A percentile compares a stretch with the other conserved stretches of the same genome.
These are phyloP conservation scores for Lasiurus borealis DNA, from an alignment of 2,113 vertebrate species.

Conservation along the genomic window DNA sequence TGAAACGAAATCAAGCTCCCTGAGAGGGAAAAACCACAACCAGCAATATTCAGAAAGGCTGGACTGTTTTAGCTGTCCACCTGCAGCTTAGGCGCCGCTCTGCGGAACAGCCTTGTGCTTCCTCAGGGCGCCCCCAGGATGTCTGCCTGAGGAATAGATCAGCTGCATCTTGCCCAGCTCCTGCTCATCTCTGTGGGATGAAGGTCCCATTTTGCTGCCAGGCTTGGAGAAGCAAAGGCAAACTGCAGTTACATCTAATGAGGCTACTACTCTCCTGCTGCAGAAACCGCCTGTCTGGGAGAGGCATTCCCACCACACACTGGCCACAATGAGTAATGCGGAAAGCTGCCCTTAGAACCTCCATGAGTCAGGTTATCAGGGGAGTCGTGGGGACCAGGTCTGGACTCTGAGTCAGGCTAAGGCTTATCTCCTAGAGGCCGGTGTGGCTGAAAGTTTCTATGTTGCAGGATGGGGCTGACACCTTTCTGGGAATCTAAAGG, in stretches of 20 bases:
- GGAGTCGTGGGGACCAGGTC: neutral
- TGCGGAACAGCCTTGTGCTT: neutral
- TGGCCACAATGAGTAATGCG: neutral
- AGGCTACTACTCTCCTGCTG: neutral
- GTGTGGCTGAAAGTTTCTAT: neutral
- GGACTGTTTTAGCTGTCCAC: neutral
- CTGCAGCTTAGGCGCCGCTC: rapidly evolving
- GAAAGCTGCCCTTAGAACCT: neutral
- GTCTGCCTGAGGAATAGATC: neutral
- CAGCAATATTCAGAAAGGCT: neutral
- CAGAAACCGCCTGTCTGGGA: neutral
- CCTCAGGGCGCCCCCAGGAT: neutral
- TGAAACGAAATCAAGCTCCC: neutral
- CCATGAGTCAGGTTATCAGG: neutral
- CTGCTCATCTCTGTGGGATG: neutral
- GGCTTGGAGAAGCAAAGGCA: neutral
- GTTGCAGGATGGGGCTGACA: neutral
- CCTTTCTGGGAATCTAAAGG: neutral
- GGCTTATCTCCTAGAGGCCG: neutral
- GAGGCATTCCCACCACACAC: neutral
- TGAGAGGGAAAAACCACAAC: too few relatives aligned
- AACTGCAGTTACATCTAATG: rapidly evolving
- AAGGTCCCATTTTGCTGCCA: neutral
- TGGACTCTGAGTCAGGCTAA: neutral
- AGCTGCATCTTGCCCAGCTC: too few relatives aligned